phyloP scores from a whole-genome alignment of 2,888 invertebrate species.

The Leptinotarsa rubiginosa region DNA sequence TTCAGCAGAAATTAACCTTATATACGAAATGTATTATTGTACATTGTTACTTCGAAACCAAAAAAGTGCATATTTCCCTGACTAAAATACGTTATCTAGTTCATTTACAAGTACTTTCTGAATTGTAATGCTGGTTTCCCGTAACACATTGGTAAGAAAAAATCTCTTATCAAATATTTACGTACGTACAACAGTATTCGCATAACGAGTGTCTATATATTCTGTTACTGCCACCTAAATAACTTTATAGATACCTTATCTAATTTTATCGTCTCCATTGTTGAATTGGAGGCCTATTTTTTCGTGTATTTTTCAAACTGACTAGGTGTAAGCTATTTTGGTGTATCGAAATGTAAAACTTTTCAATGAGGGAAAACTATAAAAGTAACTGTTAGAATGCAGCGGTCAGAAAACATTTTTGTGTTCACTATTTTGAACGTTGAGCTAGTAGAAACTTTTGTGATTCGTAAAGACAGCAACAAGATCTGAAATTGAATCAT shows the following conservation, averaged over 20 bases:
- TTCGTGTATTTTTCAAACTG: neutral
- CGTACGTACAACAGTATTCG: slow-evolving; percentile 13
- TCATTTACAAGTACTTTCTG: slow-evolving; percentile 2
- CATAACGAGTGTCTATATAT: slow-evolving; percentile 13
- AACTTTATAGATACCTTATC: slow-evolving; percentile 19
- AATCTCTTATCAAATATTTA: slow-evolving; percentile 23
- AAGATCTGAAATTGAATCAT: too few species aligned
- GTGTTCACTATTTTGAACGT: too few species aligned
- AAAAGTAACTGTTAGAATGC: too few species aligned
- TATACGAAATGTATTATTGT: neutral
- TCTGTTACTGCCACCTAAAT: slow-evolving; percentile 14
- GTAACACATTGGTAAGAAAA: neutral
- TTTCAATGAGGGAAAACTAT: neutral
- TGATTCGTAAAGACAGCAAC: too few species aligned
- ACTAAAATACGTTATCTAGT: neutral
- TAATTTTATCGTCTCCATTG: slow-evolving; percentile 10
- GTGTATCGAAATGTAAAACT: neutral
- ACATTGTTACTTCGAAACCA: neutral
- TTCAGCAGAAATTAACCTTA: neutral
- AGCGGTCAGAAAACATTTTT: too few species aligned
- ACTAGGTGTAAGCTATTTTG: neutral
- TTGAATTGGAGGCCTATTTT: neutral
- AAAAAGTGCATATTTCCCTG: neutral
- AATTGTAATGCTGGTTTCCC: slow-evolving; percentile 27
- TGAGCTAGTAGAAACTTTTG: too few species aligned